These are phyloP conservation scores for Sylvicapra grimmia DNA, from an alignment of 2,113 vertebrate genomes.

Conservation along the genomic window DNA sequence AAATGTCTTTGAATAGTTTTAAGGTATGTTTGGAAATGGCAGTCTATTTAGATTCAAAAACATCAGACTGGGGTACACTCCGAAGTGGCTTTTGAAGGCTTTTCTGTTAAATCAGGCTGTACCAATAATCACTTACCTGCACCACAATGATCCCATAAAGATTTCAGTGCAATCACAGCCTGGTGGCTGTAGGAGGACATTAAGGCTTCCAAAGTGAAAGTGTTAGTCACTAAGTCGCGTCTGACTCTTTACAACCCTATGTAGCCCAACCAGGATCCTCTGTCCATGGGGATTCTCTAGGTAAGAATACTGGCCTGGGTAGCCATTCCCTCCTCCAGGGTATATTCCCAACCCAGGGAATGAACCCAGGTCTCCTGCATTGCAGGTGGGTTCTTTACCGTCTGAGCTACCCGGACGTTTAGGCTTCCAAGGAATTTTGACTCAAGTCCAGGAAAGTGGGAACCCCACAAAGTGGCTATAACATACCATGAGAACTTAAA, in stretches of 20 bases:
- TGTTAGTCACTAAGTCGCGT: not conserved
- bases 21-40: not conserved
- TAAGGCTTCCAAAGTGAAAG: not conserved
- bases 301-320: not conserved
- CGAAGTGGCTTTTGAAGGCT: conserved; percentile 55
- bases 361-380: not conserved
- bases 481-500: not conserved
- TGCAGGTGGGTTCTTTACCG: not conserved
- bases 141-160: conserved; percentile 40
- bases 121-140: conserved; percentile 52
- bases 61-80: not conserved
- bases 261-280: not conserved
- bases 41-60: not conserved
- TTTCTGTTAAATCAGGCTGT: conserved; percentile 51
- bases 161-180: conserved; percentile 13
- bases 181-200: conserved; percentile 16
- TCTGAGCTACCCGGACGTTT: not conserved
- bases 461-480: not conserved
- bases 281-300: not conserved
- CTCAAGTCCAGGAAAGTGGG: not conserved
- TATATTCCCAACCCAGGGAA: not conserved
- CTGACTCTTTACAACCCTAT: not conserved
- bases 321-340: not conserved
- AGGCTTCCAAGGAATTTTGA: conserved; percentile 41
- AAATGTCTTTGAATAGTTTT: not conserved